Percentiles rank a stretch among this genome's conserved stretches.
phyloP scores from a whole-genome alignment of 2,797 vertebrate species.

The Cryptoblepharus egeriae region DNA sequence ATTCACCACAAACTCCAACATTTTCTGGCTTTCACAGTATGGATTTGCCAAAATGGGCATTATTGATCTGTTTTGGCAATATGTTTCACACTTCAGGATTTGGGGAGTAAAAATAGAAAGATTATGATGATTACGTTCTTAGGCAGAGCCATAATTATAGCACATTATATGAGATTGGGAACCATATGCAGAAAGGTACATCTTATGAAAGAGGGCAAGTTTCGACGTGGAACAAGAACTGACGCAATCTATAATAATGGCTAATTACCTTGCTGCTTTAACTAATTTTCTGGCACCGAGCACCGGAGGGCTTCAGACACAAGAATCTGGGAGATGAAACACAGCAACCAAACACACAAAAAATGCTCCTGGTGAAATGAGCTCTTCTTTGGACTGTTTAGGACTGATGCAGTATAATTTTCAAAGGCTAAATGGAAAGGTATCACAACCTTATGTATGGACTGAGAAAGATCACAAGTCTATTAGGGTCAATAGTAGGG shows the following conservation, averaged over 20 bases:
- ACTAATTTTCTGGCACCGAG: slow-evolving; percentile 63
- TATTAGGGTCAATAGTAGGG: slow-evolving; percentile 28
- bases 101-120: slow-evolving; percentile 29
- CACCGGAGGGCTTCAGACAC: slow-evolving; percentile 37
- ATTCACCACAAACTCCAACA: background rate
- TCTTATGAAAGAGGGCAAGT: slow-evolving; percentile 52
- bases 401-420: background rate
- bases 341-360: background rate
- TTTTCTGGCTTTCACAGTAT: slow-evolving; percentile 27
- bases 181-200: slow-evolving; percentile 25
- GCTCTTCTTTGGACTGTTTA: background rate
- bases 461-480: slow-evolving; percentile 21
- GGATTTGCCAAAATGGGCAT: slow-evolving; percentile 26
- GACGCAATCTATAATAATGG: slow-evolving; percentile 68
- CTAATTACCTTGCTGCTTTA: slow-evolving; percentile 59
- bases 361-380: background rate
- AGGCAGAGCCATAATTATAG: background rate
- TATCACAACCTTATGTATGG: background rate
- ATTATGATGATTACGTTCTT: slow-evolving; percentile 22
- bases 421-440: background rate
- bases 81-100: slow-evolving; percentile 22
- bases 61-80: slow-evolving; percentile 35
- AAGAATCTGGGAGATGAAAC: slow-evolving; percentile 65
- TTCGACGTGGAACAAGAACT: slow-evolving; percentile 57
- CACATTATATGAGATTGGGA: slow-evolving; percentile 33